Evolutionary conservation across 64 coral and sea anemone genomes (phyloP), one percentile per base, ranked within the genome.

Genomic region (Stichodactyla mertensii): DNA sequence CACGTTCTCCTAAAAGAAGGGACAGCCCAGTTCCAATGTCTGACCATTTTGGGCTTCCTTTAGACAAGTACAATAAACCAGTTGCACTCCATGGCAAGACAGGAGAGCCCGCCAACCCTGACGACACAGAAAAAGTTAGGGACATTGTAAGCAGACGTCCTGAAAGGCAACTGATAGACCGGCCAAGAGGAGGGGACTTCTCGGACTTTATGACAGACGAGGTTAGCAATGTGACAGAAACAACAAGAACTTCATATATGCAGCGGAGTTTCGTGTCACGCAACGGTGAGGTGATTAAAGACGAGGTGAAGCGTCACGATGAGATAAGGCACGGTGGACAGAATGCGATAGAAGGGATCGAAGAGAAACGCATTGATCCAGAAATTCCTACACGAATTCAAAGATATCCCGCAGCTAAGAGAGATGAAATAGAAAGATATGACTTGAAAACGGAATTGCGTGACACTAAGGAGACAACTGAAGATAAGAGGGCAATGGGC

Each of bases 281-380:
- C 83, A 85, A 62, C 16, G 83, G 83, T 7, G 83, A 85, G 24
- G 83, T 85, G 7, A 57, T 85, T 55, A 62, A 85, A 24, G 83
- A 85, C 54, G 83, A 85, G 83, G 24, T 45, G 8, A 61, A 24
- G 12, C 55, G 56, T 10, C 83, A 85, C 56, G 83, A 85, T 36
- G 83, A 85, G 57, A 20, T 85, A 81, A 13, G 78, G 52, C 78
- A 81, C 19, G 78, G 15, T 19, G 78, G 78, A 55, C 78, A 55
- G 53, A 54, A 81, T 55, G 78, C 78, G n/a, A 81, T 81, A 52
- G 51, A 81, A 52, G 78, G 7, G 26, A 81, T 22, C 16, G 53
- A 81, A 19, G 51, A 51, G 36, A 52, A 22, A 31, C 16, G 12
- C 13, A 20, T 12, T 20, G 18, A 20, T 8, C 78, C 78, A 19